Evolutionary conservation across 2,113 vertebrate species (phyloP), one percentile per base, ranked within the genome.

Genomic region (Numenius arquata): DNA sequence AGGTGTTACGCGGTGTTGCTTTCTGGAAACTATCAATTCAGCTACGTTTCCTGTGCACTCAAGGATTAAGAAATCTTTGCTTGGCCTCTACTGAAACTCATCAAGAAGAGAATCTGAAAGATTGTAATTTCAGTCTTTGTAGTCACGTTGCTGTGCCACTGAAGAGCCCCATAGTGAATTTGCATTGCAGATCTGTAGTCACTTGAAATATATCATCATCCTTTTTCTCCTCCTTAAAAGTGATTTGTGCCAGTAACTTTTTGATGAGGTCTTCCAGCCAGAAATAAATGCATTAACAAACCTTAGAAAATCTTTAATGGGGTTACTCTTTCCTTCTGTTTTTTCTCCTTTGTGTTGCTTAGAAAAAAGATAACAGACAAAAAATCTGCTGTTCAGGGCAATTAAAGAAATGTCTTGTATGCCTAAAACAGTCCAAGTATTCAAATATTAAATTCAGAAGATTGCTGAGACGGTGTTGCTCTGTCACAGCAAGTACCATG

Each of bases 121-220:
- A 23, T 23, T 0, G 0, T 67, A 0, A 20, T 41, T 65, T 38
- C 29, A 2, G 1, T 72, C 18, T 58, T 61, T 47, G 43, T 29
- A 18, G 32, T 56, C 48, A 26, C 0, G 0, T 41, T 72, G 65
- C 40, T 75, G 9, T 85, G 43, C 48, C 16, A 30, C 8, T 63
- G 1, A 78, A 67, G 18, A 55, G 25, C 17, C 17, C 16, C 5
- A 0, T 20, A 5, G 22, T 61, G 30, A 88, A 34, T 58, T 52
- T 48, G 41, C 67, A 6, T 36, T 70, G 66, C 40, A n/a, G 52
- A 70, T 36, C 40, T 43, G 32, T 47, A 80, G 19, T 47, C 1
- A 4, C 5, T 80, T 43, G 16, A 8, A 50, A 52, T 12, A 62
- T 3, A 18, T 41, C 0, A 7, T 4, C 27, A 18, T 34, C 11